Evolutionary conservation across 2,113 vertebrate genomes (phyloP), one percentile per base, ranked within the genome.

Genomic region (Misgurnus mizolepis): DNA sequence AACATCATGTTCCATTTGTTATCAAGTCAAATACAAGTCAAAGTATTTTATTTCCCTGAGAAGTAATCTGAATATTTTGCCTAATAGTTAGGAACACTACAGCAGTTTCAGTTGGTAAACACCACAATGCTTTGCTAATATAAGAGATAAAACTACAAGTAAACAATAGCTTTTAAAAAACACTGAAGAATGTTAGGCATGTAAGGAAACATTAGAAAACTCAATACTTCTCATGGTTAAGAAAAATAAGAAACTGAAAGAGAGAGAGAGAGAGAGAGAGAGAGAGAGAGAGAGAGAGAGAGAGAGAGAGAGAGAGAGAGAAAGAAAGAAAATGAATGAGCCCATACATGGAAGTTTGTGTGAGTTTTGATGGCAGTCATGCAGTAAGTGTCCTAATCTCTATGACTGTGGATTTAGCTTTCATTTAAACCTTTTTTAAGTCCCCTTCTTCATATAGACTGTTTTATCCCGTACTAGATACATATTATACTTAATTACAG

Each of bases 331-430:
- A 22, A 22, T 22, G 86, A 89, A 71, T 45, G 75, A 85, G 84
- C 41, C 91, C 91, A 90, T 92, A 93, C 88, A 93, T 80, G 91
- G 92, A 89, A 90, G 85, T 83, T 80, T 78, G 80, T 55, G 75
- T 58, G 73, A 81, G 77, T 45, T 83, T 74, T 75, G 61, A 10
- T 68, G 65, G 73, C 61, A 77, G 73, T 53, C 53, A 76, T 71
- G 62, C 56, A 83, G 70, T 67, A 84, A 83, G 50, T 34, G 43
- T 15, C 62, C 49, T 43, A 9, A 76, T 77, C 62, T 39, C 61
- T 50, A 60, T 58, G 45, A 5, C 6, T 58, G 8, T 67, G 14
- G 41, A 61, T 7, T 49, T 27, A 7, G 17, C 55, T 43, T 73
- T 53, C 45, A 6, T 55, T 69, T 58, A 56, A 58, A 4, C 9